Conservation (phyloP, 2,113 vertebrate species). For the Sander lucioperca region DNA sequence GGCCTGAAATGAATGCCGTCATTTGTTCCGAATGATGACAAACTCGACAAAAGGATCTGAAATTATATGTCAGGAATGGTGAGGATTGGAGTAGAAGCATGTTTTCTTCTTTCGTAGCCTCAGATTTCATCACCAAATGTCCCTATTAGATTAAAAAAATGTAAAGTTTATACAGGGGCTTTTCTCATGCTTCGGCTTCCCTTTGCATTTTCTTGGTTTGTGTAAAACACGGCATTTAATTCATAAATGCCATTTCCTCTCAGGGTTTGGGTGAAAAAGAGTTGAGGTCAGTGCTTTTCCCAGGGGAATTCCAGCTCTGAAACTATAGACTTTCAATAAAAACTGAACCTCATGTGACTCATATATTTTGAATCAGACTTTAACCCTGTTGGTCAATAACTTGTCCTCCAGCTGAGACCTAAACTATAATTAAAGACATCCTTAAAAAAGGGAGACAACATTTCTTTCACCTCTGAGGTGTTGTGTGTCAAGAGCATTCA, state of each 20-base stretch:
- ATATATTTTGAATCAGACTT: slow-evolving; percentile 26
- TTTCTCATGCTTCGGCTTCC: not conserved
- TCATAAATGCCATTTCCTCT: slow-evolving; percentile 50
- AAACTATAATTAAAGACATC: not conserved
- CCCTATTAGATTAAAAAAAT: not conserved
- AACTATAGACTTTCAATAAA: slow-evolving; percentile 46
- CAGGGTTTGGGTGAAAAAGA: slow-evolving; percentile 35
- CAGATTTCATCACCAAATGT: slow-evolving; percentile 15
- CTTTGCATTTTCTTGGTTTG: not conserved
- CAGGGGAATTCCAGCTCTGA: slow-evolving; percentile 72
- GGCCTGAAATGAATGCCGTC: slow-evolving; percentile 67
- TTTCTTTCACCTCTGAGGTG: not conserved
- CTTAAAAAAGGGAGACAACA: not conserved
- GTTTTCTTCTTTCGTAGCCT: slow-evolving; percentile 6
- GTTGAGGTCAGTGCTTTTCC: slow-evolving; percentile 31
- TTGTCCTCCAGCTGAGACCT: slow-evolving; percentile 4
- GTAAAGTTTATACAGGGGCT: not conserved
- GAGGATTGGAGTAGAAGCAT: slow-evolving; percentile 3
- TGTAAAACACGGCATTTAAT: slow-evolving; percentile 31
- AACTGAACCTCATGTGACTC: slow-evolving; percentile 68
- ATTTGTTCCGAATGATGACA: slow-evolving; percentile 72
- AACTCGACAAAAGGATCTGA: slow-evolving; percentile 55
- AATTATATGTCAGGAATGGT: slow-evolving; percentile 53
- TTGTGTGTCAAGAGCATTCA: not conserved
- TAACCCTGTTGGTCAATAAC: slow-evolving; percentile 25